Evolutionary conservation across 2,888 invertebrate genomes (phyloP), one percentile per base, ranked within the genome.

Genomic region (Ditula angustiorana): DNA sequence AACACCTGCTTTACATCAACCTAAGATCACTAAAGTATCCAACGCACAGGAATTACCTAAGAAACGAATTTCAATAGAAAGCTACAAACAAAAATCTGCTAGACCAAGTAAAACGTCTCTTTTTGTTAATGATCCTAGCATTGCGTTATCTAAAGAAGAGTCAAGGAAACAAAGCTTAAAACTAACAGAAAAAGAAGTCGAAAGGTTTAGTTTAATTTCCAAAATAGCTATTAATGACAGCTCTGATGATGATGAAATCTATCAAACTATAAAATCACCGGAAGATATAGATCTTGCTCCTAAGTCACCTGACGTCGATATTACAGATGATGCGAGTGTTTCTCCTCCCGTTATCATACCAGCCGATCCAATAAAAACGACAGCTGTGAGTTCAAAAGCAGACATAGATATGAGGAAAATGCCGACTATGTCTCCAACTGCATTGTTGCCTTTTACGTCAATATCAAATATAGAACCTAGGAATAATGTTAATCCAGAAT

Each of bases 1-100:
- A 11, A 90, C 91, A 19, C 91, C 92, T 21, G 75, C 79, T 37
- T 77, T 92, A 64, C 92, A 91, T 76, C 87, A 88, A 70, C 92
- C 92, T 3, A 92, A 92, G 80, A 44, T 92, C 24, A 82, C 81
- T 13, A 92, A 92, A 81, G 87, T 92, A 7, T 78, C 82, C 11
- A 87, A 79, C 60, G 81, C 81, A 37, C 77, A 83, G 68, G 85
- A 86, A 75, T 78, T 81, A 24, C 79, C 82, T 5, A 91, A 90
- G 67, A 92, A 90, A 77, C 82, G 90, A 74, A 93, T 93, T 67
- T 91, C 93, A 5, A 86, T 93, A 46, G 93, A 93, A 76, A 92
- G 85, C 44, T 93, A 93, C 69, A 93, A 93, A 78, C 81, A 87
- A 66, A 93, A 90, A 69, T 67, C 83, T 4, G 71, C 68, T 23